A percentile compares a stretch with the other conserved stretches of the same genome.
These are phyloP conservation scores for Pipistrellus kuhlii DNA, from an alignment of 2,797 vertebrate genomes.

Conservation along the genomic window DNA sequence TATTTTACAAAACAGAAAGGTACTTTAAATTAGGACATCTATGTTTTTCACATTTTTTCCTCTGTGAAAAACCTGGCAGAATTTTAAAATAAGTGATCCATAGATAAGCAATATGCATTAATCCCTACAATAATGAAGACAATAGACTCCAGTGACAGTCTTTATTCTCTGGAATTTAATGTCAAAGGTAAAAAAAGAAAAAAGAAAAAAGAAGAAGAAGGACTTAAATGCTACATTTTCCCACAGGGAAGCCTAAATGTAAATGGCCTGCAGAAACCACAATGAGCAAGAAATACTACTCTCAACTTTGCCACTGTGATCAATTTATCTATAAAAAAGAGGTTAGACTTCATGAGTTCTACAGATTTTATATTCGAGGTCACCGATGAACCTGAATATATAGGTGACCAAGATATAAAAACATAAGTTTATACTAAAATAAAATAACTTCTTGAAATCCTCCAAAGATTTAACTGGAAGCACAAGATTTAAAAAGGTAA, in stretches of 20 bases:
- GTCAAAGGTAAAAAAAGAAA: background rate
- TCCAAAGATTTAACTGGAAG: conserved; percentile 10
- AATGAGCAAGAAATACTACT: background rate
- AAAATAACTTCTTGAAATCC: background rate
- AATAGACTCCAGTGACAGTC: background rate
- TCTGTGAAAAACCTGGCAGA: background rate
- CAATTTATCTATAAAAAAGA: background rate
- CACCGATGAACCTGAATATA: background rate
- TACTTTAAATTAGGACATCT: conserved; percentile 58
- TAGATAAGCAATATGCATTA: background rate
- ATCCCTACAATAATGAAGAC: conserved; percentile 32
- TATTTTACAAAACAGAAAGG: conserved; percentile 67
- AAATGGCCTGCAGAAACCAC: background rate
- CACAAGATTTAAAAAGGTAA: background rate
- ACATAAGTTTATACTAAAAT: background rate
- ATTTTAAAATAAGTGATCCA: conserved; percentile 38
- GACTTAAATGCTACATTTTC: background rate
- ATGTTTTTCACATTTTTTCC: conserved; percentile 38
- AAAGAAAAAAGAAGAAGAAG: background rate
- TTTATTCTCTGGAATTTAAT: conserved; percentile 24
- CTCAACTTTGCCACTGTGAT: background rate
- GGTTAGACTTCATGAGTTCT: background rate
- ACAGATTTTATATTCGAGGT: background rate
- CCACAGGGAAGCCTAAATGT: background rate
- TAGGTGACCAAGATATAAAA: background rate